These are phyloP conservation scores for Tenebrosternarchus preto DNA, from an alignment of 2,113 vertebrate species.

Conservation along the genomic window DNA sequence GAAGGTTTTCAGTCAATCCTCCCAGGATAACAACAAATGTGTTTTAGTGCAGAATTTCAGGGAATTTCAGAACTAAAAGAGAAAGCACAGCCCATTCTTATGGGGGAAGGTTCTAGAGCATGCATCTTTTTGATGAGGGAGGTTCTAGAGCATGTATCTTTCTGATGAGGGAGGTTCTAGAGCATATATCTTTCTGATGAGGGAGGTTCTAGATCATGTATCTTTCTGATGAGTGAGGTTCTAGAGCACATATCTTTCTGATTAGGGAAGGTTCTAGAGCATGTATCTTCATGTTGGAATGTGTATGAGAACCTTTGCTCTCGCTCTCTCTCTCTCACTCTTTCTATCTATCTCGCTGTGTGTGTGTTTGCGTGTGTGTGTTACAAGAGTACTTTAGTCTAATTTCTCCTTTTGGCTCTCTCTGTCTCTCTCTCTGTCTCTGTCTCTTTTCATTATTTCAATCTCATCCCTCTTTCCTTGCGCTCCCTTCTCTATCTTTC, in stretches of 20 bases:
- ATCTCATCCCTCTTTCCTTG: constrained; percentile 52
- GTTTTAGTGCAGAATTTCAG: neutral
- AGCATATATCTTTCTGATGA: no score
- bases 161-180: no score
- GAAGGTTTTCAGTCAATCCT: neutral
- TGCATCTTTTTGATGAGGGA: no score
- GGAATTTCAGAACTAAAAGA: neutral
- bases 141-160: no score
- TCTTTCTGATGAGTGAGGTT: no score
- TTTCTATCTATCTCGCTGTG: neutral
- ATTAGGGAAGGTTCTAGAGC: no score
- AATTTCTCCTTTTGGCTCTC: constrained; percentile 22
- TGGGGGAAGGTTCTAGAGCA: no score
- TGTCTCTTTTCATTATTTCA: constrained; percentile 33
- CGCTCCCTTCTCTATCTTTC: constrained; percentile 30
- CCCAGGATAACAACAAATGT: neutral
- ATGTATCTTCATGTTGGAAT: neutral
- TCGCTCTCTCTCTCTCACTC: neutral
- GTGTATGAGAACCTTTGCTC: neutral
- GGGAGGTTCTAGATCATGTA: no score
- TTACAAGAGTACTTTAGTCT: neutral
- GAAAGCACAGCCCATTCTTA: no score
- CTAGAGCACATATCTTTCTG: neutral
- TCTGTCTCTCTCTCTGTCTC: neutral
- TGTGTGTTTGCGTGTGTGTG: neutral